Evolutionary conservation across 2,113 vertebrate genomes (phyloP).

Genomic region (Eretmodus cyanostictus): DNA sequence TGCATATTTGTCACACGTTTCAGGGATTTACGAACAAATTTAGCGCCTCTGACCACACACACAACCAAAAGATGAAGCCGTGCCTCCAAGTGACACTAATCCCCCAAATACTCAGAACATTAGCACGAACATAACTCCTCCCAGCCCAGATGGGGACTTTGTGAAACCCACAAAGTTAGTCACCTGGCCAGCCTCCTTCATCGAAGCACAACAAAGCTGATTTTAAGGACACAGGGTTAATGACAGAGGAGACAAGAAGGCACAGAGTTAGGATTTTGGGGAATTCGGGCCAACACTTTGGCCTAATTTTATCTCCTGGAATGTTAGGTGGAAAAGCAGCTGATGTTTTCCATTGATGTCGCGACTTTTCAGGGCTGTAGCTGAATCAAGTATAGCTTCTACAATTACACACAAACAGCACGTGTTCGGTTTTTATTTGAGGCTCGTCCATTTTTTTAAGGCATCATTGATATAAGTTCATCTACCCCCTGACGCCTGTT

Average conservation of each 20-base stretch:
- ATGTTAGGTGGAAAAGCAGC: not conserved
- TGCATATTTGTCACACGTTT: not conserved
- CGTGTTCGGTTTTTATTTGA: not conserved
- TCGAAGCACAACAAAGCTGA: not conserved
- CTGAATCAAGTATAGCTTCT: not conserved
- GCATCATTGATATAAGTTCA: not conserved
- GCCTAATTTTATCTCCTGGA: not conserved
- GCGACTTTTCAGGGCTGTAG: not conserved
- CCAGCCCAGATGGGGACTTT: not conserved
- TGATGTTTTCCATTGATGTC: not conserved
- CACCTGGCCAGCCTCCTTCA: not conserved
- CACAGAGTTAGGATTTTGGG: not conserved
- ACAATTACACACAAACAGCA: not conserved
- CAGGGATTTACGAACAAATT: not conserved
- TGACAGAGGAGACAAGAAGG: not conserved
- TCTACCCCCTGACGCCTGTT: not conserved
- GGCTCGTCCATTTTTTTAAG: not conserved
- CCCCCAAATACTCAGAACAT: not conserved
- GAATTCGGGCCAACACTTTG: not conserved
- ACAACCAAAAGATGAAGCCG: not conserved
- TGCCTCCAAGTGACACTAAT: not conserved
- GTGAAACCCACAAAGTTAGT: not conserved
- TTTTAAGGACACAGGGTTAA: not conserved
- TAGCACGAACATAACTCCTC: not conserved
- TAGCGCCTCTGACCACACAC: not conserved